Evolutionary conservation across 2,113 vertebrate genomes (phyloP), one percentile per base, ranked within the genome.

Genomic region (Dascyllus trimaculatus): DNA sequence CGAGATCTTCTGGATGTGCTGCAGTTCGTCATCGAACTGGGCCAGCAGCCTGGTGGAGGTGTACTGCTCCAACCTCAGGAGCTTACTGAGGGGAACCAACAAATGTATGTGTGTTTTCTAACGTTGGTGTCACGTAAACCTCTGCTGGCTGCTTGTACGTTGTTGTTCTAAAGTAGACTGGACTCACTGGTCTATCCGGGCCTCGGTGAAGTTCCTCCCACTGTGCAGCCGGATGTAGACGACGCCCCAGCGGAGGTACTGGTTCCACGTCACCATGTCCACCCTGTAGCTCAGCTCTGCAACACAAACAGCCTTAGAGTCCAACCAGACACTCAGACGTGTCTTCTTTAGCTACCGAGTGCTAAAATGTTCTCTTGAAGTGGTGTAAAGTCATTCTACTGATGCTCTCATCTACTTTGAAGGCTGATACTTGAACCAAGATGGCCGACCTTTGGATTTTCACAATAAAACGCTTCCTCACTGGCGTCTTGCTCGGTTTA

Each of bases 251-350:
- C 96, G 96, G 25, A 95, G 85, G 49, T 93, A 94, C 89, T 95
- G 96, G 90, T 97, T 99, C 97, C 96, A 98, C 0, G 96, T 96
- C 59, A 95, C 89, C 62, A 99, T 94, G 78, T 99, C 97, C 94
- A 98, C 93, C 53, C 96, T 92, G 92, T 98, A 99, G 89, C 95
- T 95, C 75, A 95, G 94, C 62, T 96, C 98, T 99, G 91, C 26
- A 81, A 54, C 68, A 83, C 26, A 70, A 24, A 85, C 35, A 21
- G 56, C 60, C 15, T 67, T 4, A n/a, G n/a, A n/a, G n/a, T n/a
- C n/a, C n/a, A n/a, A n/a, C n/a, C n/a, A n/a, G 29, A 29, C 13
- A 61, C 17, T 81, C 45, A 40, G 26, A 14, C 2, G 10, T 45
- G 11, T 45, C 14, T 46, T 17, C 18, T 1, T 46, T 18, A 46